These are phyloP conservation scores for Sesia apiformis DNA, from an alignment of 2,888 invertebrate species.

Conservation along the genomic window DNA sequence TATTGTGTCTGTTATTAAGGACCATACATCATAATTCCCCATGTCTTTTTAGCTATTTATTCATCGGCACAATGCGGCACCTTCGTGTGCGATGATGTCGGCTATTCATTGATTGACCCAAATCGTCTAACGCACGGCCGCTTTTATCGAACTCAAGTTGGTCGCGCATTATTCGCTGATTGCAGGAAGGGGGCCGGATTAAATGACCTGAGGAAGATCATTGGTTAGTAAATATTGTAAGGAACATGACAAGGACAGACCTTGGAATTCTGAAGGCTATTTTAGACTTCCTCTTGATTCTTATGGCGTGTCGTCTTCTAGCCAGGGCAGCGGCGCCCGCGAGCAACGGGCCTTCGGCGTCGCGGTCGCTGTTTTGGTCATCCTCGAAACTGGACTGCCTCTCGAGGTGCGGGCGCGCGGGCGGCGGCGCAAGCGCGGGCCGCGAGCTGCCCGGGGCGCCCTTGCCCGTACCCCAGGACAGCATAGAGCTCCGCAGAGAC, in stretches of 20 bases:
- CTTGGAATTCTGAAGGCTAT: slow-evolving; percentile 56
- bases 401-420: slow-evolving; percentile 8
- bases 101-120: slow-evolving; percentile 56
- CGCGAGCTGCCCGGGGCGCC: slow-evolving; percentile 39
- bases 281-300: slow-evolving; percentile 58
- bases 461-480: slow-evolving; percentile 52
- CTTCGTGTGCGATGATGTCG: slow-evolving; percentile 11
- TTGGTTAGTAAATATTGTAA: too few species aligned
- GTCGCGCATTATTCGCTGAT: not conserved
- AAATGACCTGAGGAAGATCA: not conserved
- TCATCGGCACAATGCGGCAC: slow-evolving; percentile 7
- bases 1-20: too few species aligned
- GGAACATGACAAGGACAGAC: slow-evolving; percentile 24
- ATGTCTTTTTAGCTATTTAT: too few species aligned
- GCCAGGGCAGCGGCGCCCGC: slow-evolving; percentile 58
- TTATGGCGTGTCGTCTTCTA: slow-evolving; percentile 64
- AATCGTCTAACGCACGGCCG: slow-evolving; percentile 38
- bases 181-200: not conserved
- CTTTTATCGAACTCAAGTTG: slow-evolving; percentile 14
- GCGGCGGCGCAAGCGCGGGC: slow-evolving; percentile 23
- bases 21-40: too few species aligned
- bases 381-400: slow-evolving; percentile 13
- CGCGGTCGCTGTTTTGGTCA: slow-evolving; percentile 38
- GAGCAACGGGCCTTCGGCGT: slow-evolving; percentile 48
- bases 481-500: slow-evolving; percentile 66